These are phyloP conservation scores for Phenganax subtilis DNA, from an alignment of 92 coral and sea anemone genomes.

Conservation along the genomic window DNA sequence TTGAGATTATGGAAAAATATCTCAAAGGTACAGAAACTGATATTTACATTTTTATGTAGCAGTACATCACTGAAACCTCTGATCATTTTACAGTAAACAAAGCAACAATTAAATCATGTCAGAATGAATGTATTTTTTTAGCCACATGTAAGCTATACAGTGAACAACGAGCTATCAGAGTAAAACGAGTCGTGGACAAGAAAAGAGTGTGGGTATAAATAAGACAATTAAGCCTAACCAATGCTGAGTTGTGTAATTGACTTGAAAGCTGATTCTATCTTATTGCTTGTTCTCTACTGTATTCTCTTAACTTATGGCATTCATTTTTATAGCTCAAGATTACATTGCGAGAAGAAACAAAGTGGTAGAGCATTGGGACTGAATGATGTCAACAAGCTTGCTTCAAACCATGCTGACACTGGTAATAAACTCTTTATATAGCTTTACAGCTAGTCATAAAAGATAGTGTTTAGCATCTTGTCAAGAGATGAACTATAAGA, in stretches of 20 bases:
- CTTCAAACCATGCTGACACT: neutral
- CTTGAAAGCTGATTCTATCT: too few relatives aligned
- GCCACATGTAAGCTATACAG: constrained; percentile 92
- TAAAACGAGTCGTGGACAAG: constrained; percentile 88
- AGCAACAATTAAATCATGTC: neutral
- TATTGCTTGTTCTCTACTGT: too few relatives aligned
- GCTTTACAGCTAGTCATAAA: neutral
- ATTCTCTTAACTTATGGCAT: neutral
- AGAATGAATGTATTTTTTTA: constrained; percentile 18
- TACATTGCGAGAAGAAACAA: constrained; percentile 74
- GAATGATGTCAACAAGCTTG: neutral
- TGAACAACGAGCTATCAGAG: constrained; percentile 96
- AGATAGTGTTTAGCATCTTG: neutral
- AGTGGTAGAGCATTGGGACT: neutral
- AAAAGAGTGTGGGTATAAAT: constrained; percentile 73
- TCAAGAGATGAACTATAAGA: neutral
- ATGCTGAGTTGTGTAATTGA: too few relatives aligned
- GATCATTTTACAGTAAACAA: neutral
- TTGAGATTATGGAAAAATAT: constrained; percentile 69
- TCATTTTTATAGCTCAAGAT: constrained; percentile 59
- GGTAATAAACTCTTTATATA: neutral
- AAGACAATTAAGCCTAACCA: neutral
- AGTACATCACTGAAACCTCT: neutral
- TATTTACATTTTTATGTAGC: too few relatives aligned
- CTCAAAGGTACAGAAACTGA: constrained; percentile 59